phyloP scores from a whole-genome alignment of 2,888 invertebrate species.

The Spialia ferax region DNA sequence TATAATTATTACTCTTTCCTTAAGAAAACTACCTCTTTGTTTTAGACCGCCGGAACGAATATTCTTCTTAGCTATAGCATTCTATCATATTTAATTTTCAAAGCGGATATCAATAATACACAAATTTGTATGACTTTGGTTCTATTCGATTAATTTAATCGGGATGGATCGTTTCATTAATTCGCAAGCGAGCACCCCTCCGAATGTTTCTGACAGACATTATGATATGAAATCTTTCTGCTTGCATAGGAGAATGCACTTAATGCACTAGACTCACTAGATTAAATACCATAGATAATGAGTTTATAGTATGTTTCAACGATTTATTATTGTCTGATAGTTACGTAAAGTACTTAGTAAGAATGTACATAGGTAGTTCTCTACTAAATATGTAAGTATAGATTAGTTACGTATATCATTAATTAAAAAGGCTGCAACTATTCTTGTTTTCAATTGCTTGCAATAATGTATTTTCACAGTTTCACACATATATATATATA shows the following conservation, averaged over 20 bases:
- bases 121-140: not conserved
- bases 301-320: not conserved
- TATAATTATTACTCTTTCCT: no score
- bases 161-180: not conserved
- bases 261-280: not conserved
- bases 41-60: no score
- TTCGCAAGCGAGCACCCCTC: not conserved
- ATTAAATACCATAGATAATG: not conserved
- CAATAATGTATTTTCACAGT: no score
- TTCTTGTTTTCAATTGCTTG: no score
- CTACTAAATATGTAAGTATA: no score
- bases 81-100: not conserved
- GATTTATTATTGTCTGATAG: not conserved
- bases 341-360: no score
- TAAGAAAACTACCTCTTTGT: no score
- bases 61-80: no score
- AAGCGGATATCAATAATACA: not conserved
- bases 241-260: not conserved
- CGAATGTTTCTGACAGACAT: not conserved
- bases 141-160: not conserved
- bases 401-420: no score
- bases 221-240: not conserved
- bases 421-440: no score
- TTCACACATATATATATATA: no score
- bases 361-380: no score